These are phyloP conservation scores for Enteromius viviparus DNA, from an alignment of 2,797 vertebrate genomes.

Conservation along the genomic window DNA sequence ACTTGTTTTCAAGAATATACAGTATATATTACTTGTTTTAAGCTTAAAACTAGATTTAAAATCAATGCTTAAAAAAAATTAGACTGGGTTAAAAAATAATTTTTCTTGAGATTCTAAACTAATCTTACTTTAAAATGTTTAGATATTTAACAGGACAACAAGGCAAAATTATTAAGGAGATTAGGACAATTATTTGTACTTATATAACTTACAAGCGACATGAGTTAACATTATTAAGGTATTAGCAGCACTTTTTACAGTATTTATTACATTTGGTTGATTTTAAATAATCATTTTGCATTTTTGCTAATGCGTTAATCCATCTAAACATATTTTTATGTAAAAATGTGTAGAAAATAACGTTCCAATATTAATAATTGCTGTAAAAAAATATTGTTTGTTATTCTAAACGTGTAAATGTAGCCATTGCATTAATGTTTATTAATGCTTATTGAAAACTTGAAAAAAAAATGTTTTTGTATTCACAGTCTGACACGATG, in stretches of 20 bases:
- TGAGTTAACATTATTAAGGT: not conserved
- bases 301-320: not conserved
- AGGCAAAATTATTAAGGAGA: not conserved
- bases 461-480: too few relatives aligned
- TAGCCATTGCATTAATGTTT: not conserved
- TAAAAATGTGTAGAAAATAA: not conserved
- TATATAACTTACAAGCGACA: not conserved
- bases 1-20: not conserved
- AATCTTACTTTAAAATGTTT: not conserved
- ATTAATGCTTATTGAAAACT: not conserved
- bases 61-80: not conserved
- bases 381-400: not conserved
- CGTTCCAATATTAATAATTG: too few relatives aligned
- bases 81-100: not conserved
- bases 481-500: not conserved
- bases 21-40: not conserved
- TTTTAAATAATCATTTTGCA: not conserved
- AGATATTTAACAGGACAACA: not conserved
- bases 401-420: not conserved
- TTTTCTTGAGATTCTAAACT: not conserved
- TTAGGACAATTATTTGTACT: not conserved
- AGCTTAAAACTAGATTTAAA: not conserved
- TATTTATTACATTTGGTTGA: not conserved
- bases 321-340: not conserved
- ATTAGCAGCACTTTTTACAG: not conserved